These are phyloP conservation scores for Cacatua alba DNA, from an alignment of 2,113 vertebrate species.

Conservation along the genomic window DNA sequence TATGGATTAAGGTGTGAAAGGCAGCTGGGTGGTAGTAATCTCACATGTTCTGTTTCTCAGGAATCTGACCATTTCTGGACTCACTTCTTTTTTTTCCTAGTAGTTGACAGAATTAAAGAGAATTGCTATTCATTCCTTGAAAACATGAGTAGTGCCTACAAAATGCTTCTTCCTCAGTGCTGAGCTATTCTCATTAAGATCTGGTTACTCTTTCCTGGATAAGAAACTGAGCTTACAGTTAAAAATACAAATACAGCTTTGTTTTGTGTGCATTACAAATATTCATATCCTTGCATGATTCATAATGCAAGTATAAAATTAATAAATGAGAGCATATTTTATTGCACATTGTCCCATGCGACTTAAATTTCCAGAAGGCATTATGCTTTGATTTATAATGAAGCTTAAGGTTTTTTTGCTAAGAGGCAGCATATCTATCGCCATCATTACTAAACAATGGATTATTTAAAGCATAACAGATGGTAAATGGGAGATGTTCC, in stretches of 20 bases:
- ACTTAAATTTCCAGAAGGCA: not conserved
- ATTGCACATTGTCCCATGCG: rapidly evolving
- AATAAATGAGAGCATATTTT: not conserved
- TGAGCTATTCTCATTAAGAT: not conserved
- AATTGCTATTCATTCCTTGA: not conserved
- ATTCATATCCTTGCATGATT: not conserved
- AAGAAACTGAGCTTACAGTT: not conserved
- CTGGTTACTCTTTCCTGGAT: not conserved
- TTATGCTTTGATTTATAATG: not conserved
- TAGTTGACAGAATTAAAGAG: not conserved
- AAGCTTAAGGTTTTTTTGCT: not conserved
- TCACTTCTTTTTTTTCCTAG: not conserved
- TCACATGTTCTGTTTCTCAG: not conserved
- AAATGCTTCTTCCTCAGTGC: not conserved
- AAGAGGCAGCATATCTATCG: not conserved
- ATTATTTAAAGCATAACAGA: not conserved
- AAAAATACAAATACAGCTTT: not conserved
- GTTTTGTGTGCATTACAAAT: not conserved
- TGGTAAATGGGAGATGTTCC: not conserved
- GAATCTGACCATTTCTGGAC: not conserved
- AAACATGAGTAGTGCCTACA: not conserved
- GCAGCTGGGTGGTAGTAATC: not conserved
- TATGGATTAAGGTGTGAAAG: not conserved
- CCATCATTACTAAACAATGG: not conserved
- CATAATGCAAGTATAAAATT: not conserved